Conservation (phyloP, 2,797 vertebrate species). For the Gallinago stenura region DNA sequence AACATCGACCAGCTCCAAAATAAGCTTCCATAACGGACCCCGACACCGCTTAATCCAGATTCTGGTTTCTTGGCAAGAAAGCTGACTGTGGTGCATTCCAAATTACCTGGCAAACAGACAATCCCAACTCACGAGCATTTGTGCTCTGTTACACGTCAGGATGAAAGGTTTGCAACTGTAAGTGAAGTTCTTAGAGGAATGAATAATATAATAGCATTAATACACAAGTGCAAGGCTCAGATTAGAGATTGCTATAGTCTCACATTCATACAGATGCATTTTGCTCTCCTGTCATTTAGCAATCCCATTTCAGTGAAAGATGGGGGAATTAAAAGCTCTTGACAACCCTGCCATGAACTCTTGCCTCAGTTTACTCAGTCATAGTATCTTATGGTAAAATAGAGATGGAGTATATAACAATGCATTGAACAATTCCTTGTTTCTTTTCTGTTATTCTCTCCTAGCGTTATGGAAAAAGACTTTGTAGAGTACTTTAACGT, state of each 20-base stretch:
- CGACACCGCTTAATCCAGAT: background rate
- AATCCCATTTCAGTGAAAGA: background rate
- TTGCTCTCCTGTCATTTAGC: background rate
- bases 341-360: background rate
- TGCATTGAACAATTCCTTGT: background rate
- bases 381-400: background rate
- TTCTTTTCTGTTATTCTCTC: background rate
- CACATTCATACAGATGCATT: background rate
- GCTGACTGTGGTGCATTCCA: background rate
- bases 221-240: background rate
- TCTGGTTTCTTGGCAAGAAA: background rate
- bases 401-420: background rate
- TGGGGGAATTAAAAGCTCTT: background rate
- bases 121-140: background rate
- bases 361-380: conserved; percentile 43
- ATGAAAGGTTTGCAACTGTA: background rate
- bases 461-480: background rate
- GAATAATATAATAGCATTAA: background rate
- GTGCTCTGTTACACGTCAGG: background rate
- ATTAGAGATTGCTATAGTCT: background rate
- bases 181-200: background rate
- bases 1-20: background rate
- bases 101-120: background rate
- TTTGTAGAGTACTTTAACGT: background rate
- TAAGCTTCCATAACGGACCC: background rate